Conservation (phyloP, 1,140 invertebrate species). For the Camponotus pennsylvanicus region DNA sequence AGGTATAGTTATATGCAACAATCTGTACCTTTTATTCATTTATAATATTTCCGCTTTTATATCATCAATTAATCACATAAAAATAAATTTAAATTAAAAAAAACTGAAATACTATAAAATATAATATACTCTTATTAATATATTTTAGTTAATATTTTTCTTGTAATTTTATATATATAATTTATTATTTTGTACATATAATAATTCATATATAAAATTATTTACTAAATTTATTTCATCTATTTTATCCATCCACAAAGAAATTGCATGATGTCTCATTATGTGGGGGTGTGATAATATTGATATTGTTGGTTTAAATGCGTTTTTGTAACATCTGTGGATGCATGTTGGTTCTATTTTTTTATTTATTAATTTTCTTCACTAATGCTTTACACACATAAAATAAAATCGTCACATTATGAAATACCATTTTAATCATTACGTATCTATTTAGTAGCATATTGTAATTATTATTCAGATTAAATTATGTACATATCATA, state of each 20-base stretch:
- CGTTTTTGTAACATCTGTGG: slow-evolving; percentile 37
- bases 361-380: slow-evolving; percentile 37
- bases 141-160: background rate
- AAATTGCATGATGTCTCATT: slow-evolving; percentile 58
- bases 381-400: slow-evolving; percentile 39
- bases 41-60: slow-evolving; percentile 30
- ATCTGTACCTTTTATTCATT: slow-evolving; percentile 26
- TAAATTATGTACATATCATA: slow-evolving; percentile 18
- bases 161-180: slow-evolving; percentile 10
- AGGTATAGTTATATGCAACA: slow-evolving; percentile 87
- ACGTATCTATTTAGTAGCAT: background rate
- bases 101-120: background rate
- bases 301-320: slow-evolving; percentile 1
- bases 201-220: slow-evolving; percentile 13
- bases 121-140: background rate
- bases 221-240: slow-evolving; percentile 24
- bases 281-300: slow-evolving; percentile 12
- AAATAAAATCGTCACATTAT: slow-evolving; percentile 24
- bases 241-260: background rate
- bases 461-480: slow-evolving; percentile 24
- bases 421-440: background rate
- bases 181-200: slow-evolving; percentile 22
- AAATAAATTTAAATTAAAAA: background rate
- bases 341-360: slow-evolving; percentile 49
- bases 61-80: background rate